Base-by-base conservation (phyloP, 2,797 vertebrate genomes). In the Tenualosa ilisha region DNA sequence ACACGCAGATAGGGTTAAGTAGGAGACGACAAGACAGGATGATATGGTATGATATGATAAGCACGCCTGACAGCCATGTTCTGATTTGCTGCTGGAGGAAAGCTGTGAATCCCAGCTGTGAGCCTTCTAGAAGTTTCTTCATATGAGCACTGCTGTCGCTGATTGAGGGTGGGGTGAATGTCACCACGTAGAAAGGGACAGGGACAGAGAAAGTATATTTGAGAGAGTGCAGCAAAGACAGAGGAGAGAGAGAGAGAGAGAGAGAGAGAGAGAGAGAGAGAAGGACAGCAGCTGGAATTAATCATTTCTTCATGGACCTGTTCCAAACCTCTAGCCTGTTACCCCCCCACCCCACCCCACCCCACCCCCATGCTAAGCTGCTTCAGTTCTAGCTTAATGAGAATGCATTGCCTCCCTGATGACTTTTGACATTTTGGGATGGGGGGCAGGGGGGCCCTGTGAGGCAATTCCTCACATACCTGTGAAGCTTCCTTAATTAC, bases 401-500 rank as follows among this genome's bases (percentile, higher is more conserved):
- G 24, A 37, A 68, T 68, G 63, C 63, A 31, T 31, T 68, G 63
- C 11, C 63, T 31, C 12, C 6, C 31, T 26, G 24, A 68, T 68
- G 26, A 68, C 63, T 31, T 68, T 68, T 68, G 63, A 68, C 63
- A 68, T 68, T 61, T n/a, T 61, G 20, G 0, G 17, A 61, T 61
- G 17, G 26, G 2, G 11, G 9, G 24, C 5, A 6, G 46, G 46
- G 46, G 46, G 26, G 24, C 11, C 63, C 11, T 31, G 63, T 68
- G 24, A 68, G 13, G 68, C 68, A 40, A 75, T 75, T 75, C 12
- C 68, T 40, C 31, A 75, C 31, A 75, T 75, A 75, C 68, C 68
- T 40, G 15, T 43, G 6, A 26, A 8, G 37, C 68, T 75, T 40
- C 37, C 15, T 37, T 75, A 17, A 40, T 37, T 40, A 40, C 24